Percentiles rank a stretch among this genome's conserved stretches.
phyloP scores from a whole-genome alignment of 1,140 invertebrate species.

The Drosophila santomea region DNA sequence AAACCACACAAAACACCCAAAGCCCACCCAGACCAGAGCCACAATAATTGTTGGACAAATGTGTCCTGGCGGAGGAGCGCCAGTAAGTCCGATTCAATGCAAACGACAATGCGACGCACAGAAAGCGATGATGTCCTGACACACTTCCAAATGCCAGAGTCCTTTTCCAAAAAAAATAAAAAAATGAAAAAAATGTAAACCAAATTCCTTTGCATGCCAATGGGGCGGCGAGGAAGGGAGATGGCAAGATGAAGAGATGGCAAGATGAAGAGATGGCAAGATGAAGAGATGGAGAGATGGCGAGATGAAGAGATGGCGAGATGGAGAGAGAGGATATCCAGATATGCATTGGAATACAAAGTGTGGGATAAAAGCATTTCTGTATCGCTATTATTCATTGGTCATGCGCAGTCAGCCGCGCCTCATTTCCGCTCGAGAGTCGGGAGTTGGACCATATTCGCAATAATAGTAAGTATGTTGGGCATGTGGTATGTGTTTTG shows the following conservation, averaged over 20 bases:
- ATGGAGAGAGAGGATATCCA: not conserved
- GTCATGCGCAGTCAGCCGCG: constrained; percentile 69
- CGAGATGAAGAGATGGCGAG: not conserved
- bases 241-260: not conserved
- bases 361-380: constrained; percentile 53
- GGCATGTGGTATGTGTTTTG: constrained; percentile 9
- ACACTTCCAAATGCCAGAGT: constrained; percentile 1
- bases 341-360: constrained; percentile 34
- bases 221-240: not conserved
- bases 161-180: constrained; percentile 1
- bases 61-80: not conserved
- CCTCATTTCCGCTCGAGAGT: constrained; percentile 27
- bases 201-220: constrained; percentile 13
- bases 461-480: constrained; percentile 46
- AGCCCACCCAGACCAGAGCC: constrained; percentile 4
- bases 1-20: too few relatives aligned
- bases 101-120: too few relatives aligned
- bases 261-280: not conserved
- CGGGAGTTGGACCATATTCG: constrained; percentile 20
- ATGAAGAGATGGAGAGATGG: too few relatives aligned
- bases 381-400: constrained; percentile 68
- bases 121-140: not conserved
- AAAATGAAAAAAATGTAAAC: not conserved
- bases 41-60: constrained; percentile 29
- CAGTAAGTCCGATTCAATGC: too few relatives aligned